Base-by-base conservation (phyloP, 1,140 invertebrate species). In the Penaeus chinensis region DNA sequence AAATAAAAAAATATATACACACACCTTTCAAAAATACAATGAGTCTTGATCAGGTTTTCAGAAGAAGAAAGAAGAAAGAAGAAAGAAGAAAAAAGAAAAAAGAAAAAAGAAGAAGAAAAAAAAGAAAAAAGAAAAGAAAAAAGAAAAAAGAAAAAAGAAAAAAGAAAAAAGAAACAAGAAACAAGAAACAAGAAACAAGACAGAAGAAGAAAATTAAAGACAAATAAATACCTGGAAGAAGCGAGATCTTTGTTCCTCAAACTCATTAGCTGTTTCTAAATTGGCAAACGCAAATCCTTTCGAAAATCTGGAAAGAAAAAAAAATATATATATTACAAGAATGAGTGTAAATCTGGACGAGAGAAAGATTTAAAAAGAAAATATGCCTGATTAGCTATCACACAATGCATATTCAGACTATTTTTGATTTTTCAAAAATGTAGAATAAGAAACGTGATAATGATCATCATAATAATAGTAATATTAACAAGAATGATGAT, bases 231-330 rank as follows among this genome's bases (percentile, higher is more conserved):
- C 90, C 90, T 93, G 94, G 91, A 97, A 97, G 92, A 98, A 98
- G 89, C 95, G 92, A 20, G 95, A 94, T 88, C 96, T 93, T 91
- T 97, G 96, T 89, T 96, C 96, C 91, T 97, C 96, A 91, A 97
- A 97, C 92, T 96, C 96, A 91, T 94, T 95, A 5, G 96, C 96
- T 1, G 96, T 95, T 89, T 96, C 95, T 74, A 95, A 94, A 91
- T 96, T 96, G 20, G 96, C 95, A 91, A 97, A 97, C 0, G 96
- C 95, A 91, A 96, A 97, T 4, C 96, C 96, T 92, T 96, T 96
- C 89, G 94, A 95, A 89, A 97, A 95, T 42, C 94, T 94, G 66
- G 96, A 95, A 89, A 92, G 90, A 11, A 90, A 83, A 66, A 62
- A 90, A 83, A 83, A 85, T 13, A 69, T n/a, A 60, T 4, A 69